Base-by-base conservation (phyloP, 2,797 vertebrate genomes). In the Austrolebias charrua region DNA sequence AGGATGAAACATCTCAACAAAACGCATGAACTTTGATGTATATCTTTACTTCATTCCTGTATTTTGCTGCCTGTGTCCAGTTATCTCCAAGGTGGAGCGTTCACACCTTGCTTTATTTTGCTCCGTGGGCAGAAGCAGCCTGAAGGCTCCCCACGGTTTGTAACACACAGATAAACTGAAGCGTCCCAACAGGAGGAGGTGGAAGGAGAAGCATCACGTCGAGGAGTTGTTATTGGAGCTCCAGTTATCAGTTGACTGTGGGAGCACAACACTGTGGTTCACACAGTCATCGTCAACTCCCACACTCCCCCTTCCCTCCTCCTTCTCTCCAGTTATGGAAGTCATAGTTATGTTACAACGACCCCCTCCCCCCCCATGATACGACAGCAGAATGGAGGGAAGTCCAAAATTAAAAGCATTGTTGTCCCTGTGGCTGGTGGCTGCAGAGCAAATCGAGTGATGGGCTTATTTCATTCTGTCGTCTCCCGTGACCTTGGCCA, bases 331-430 rank as follows among this genome's bases (percentile, higher is more conserved):
- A 6, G 63, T 78, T 76, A 55, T 77, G 74, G 75, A 84, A 82
- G 82, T 24, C 24, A 3, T 24, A 24, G 24, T 24, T 24, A 24
- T 24, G 24, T 24, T 24, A 24, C 24, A 24, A 24, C 3, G 24
- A 24, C 35, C 6, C 42, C 78, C 50, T 1, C 13, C 42, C 8
- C 38, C 78, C 56, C 48, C 4, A 55, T 64, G 66, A 55, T 66
- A 84, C 76, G 71, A 75, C 69, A 60, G 66, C 76, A 80, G 83
- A 89, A 88, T 79, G 14, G 71, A 83, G 69, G 84, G 82, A 87
- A 86, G 83, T 86, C 85, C 86, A 85, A 84, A 91, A 85, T 87
- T 74, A 87, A 88, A 83, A 83, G 75, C 76, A 77, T 88, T 90
- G 86, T 87, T 88, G 64, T 71, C 66, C 71, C 76, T 73, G 76